Conservation (phyloP, 2,888 invertebrate genomes). For the Dione vanillae region DNA sequence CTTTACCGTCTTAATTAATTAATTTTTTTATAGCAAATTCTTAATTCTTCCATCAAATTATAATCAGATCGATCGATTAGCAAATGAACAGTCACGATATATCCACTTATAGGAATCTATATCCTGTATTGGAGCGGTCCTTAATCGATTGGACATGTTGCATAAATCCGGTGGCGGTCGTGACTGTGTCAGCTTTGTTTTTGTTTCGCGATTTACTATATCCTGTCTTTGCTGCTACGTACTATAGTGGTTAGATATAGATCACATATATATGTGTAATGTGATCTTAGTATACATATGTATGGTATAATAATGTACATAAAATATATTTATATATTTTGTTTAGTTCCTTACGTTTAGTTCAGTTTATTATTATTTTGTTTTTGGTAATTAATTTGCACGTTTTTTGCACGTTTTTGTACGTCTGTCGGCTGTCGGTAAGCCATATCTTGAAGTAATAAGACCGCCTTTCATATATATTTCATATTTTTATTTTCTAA, state of each 20-base stretch:
- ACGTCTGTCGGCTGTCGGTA: too few relatives aligned
- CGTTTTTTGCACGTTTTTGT: too few relatives aligned
- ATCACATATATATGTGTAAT: too few relatives aligned
- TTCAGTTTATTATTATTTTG: too few relatives aligned
- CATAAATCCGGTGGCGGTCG: conserved; percentile 32
- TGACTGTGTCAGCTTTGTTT: conserved; percentile 28
- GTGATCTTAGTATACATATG: background rate
- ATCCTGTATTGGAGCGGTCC: conserved; percentile 28
- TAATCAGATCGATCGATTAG: conserved; percentile 20
- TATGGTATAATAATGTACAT: too few relatives aligned
- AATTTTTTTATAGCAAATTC: background rate
- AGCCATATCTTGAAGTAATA: too few relatives aligned
- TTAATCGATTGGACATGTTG: conserved; percentile 15
- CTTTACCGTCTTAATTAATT: too few relatives aligned
- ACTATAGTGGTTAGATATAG: background rate
- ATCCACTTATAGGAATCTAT: conserved; percentile 22
- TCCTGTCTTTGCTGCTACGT: conserved; percentile 1
- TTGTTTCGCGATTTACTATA: conserved; percentile 28
- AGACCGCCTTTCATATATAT: too few relatives aligned
- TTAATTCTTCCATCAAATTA: background rate
- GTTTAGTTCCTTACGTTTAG: too few relatives aligned
- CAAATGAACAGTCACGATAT: conserved; percentile 23
- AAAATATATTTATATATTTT: too few relatives aligned
- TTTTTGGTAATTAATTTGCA: too few relatives aligned
- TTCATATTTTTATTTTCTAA: too few relatives aligned